These are phyloP conservation scores for Pipistrellus pipistrellus DNA, from an alignment of 2,797 vertebrate species.

Conservation along the genomic window DNA sequence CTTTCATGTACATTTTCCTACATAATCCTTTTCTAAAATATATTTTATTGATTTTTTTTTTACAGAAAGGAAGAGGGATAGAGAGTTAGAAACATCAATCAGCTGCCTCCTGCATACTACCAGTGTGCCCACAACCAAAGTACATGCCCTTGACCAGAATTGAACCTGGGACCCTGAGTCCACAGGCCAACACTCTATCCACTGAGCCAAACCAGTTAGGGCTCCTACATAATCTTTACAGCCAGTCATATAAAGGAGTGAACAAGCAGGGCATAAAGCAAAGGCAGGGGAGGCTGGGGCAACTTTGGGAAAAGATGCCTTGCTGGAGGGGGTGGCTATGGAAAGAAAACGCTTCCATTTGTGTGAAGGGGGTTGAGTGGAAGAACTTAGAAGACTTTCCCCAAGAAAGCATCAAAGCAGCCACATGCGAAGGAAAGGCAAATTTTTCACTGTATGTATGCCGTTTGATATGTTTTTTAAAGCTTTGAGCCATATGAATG, in stretches of 20 bases:
- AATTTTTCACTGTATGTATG: not conserved
- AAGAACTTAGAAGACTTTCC: not conserved
- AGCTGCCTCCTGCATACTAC: too few relatives aligned
- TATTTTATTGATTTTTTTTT: too few relatives aligned
- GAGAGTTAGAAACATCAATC: too few relatives aligned
- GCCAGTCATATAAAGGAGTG: not conserved
- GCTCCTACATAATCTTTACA: not conserved
- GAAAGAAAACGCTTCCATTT: not conserved
- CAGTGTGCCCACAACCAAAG: too few relatives aligned
- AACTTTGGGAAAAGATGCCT: not conserved
- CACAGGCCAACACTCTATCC: too few relatives aligned
- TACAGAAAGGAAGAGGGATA: too few relatives aligned
- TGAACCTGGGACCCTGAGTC: too few relatives aligned
- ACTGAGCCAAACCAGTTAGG: too few relatives aligned
- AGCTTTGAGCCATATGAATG: not conserved
- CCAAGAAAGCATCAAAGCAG: not conserved
- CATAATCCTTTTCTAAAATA: not conserved
- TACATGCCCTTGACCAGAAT: too few relatives aligned
- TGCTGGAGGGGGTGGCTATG: not conserved
- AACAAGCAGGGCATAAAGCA: not conserved
- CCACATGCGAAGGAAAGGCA: not conserved
- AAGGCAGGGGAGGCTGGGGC: not conserved
- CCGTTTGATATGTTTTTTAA: not conserved
- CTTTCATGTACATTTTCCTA: not conserved
- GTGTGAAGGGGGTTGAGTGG: not conserved